Percentiles rank a stretch among this genome's conserved stretches.
These are phyloP conservation scores for Mythimna impura DNA, from an alignment of 2,888 invertebrate species.

Conservation along the genomic window DNA sequence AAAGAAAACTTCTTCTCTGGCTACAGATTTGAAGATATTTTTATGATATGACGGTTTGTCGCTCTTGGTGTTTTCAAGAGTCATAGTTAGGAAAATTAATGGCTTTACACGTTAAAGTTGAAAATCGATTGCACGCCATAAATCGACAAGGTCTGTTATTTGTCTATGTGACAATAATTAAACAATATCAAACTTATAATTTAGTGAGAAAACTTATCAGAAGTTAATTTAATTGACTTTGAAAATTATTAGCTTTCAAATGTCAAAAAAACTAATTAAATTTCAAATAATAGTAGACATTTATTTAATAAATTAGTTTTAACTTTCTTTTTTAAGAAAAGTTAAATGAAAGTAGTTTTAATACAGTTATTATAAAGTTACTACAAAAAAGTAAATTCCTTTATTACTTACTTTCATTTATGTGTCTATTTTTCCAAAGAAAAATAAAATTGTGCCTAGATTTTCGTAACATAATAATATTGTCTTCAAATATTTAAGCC, in stretches of 20 bases:
- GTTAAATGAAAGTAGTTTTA: neutral
- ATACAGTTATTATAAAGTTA: neutral
- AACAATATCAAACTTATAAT: too few species aligned
- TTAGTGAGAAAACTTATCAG: too few species aligned
- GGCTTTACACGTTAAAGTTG: neutral
- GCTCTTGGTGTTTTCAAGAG: neutral
- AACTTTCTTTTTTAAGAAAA: neutral
- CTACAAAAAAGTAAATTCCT: neutral
- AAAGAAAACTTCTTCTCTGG: neutral
- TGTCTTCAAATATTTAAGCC: constrained; percentile 28
- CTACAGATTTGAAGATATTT: neutral
- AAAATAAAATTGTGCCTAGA: constrained; percentile 3
- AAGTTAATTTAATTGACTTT: too few species aligned
- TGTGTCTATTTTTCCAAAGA: neutral
- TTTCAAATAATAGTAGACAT: neutral
- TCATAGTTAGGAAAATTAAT: too few species aligned
- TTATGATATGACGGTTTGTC: too few species aligned
- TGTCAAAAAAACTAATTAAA: neutral
- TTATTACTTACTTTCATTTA: neutral
- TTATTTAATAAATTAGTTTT: neutral
- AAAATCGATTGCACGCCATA: neutral
- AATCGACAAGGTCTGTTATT: neutral
- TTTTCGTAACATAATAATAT: constrained; percentile 1
- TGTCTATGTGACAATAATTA: neutral
- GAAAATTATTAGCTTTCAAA: neutral